These are phyloP conservation scores for Drosophila malerkotliana DNA, from an alignment of 1,140 invertebrate genomes.

Conservation along the genomic window DNA sequence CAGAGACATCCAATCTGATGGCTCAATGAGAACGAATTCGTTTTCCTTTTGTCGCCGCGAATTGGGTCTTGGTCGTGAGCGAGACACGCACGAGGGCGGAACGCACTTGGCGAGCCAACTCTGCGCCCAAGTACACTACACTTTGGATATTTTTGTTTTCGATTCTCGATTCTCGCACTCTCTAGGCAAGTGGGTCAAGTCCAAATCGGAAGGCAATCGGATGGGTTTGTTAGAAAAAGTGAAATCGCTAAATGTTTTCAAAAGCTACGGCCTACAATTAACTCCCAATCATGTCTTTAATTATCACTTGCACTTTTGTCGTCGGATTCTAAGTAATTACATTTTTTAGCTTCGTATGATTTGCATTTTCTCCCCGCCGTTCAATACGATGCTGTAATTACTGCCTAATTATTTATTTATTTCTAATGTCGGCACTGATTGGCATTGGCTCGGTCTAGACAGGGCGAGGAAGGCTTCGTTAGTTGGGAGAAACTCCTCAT, in stretches of 20 bases:
- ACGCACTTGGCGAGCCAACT: conserved; percentile 53
- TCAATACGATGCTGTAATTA: conserved; percentile 27
- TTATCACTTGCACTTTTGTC: conserved; percentile 71
- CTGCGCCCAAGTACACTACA: conserved; percentile 33
- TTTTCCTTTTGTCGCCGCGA: conserved; percentile 71
- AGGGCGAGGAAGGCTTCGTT: conserved; percentile 21
- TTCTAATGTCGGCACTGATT: conserved; percentile 33
- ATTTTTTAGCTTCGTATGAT: conserved; percentile 17
- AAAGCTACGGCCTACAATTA: conserved; percentile 58
- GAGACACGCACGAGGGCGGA: conserved; percentile 65
- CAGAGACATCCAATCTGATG: conserved; percentile 62
- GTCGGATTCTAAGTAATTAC: conserved; percentile 62
- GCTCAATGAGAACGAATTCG: conserved; percentile 44
- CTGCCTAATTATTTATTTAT: conserved; percentile 36
- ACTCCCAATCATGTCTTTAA: conserved; percentile 69
- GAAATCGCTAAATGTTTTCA: conserved; percentile 66
- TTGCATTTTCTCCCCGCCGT: conserved; percentile 41
- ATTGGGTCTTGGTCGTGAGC: conserved; percentile 76
- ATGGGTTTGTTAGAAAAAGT: conserved; percentile 63
- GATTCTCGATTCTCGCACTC: conserved; percentile 53
- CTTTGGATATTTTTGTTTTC: conserved; percentile 37
- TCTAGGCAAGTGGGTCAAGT: conserved; percentile 67
- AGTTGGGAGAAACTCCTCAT: conserved; percentile 15
- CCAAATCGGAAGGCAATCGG: conserved; percentile 39
- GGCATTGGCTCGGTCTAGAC: conserved; percentile 45